Conservation (phyloP, 2,797 vertebrate genomes). For the Sphenopsis melanotis region DNA sequence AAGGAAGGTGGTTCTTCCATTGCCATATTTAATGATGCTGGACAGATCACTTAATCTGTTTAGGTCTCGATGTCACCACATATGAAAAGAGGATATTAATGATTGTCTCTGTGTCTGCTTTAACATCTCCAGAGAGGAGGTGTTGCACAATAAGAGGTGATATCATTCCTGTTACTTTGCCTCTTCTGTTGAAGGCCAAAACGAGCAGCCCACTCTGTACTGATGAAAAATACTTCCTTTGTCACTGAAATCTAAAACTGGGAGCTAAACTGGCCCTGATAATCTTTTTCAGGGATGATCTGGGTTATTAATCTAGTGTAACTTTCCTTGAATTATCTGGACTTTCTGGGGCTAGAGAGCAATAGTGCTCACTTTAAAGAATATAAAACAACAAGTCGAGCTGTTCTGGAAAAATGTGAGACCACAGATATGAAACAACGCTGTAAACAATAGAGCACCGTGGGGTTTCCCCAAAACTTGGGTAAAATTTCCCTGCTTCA, state of each 20-base stretch:
- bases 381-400: neutral
- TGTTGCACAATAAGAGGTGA: neutral
- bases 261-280: neutral
- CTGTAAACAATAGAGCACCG: neutral
- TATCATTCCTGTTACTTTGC: neutral
- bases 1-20: neutral
- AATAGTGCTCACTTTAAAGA: accelerated
- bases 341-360: neutral
- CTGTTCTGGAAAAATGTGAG: neutral
- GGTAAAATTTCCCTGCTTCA: neutral
- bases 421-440: neutral
- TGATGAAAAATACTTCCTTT: neutral
- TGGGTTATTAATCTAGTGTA: accelerated
- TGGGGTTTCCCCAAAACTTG: neutral
- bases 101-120: neutral
- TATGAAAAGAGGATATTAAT: neutral
- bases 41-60: neutral
- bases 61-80: neutral
- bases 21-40: neutral
- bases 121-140: neutral
- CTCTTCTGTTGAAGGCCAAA: neutral
- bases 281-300: neutral
- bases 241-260: neutral
- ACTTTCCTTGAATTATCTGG: neutral
- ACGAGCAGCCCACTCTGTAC: neutral